These are phyloP conservation scores for Alloplasta piceator DNA, from an alignment of 2,888 invertebrate genomes.

Conservation along the genomic window DNA sequence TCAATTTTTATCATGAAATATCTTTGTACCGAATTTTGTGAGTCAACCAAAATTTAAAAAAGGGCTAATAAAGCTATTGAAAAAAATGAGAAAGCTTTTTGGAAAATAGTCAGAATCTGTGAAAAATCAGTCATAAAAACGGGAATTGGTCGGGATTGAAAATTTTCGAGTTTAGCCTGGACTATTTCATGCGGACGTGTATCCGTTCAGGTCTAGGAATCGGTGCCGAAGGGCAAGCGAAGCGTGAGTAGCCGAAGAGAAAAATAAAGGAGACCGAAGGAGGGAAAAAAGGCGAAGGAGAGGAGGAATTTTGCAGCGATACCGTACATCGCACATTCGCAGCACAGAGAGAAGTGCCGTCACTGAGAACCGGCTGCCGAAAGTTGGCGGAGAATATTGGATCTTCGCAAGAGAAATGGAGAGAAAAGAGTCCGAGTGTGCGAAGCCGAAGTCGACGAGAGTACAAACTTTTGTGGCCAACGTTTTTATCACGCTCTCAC, in stretches of 20 bases:
- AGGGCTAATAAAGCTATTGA: too few relatives aligned
- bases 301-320: too few relatives aligned
- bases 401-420: slow-evolving; percentile 44
- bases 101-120: too few relatives aligned
- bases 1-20: too few relatives aligned
- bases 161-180: too few relatives aligned
- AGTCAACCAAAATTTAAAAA: too few relatives aligned
- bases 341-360: slow-evolving; percentile 5
- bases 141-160: too few relatives aligned
- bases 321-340: too few relatives aligned
- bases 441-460: background rate
- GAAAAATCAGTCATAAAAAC: too few relatives aligned
- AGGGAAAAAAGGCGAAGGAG: slow-evolving; percentile 19
- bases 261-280: slow-evolving; percentile 16
- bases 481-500: slow-evolving; percentile 57
- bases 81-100: too few relatives aligned
- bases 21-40: too few relatives aligned
- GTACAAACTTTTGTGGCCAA: slow-evolving; percentile 46
- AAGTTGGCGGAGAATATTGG: slow-evolving; percentile 62
- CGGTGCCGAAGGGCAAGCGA: slow-evolving; percentile 28
- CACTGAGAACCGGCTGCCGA: slow-evolving; percentile 33
- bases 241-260: slow-evolving; percentile 35
- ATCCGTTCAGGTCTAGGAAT: slow-evolving; percentile 3
- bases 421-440: slow-evolving; percentile 31
- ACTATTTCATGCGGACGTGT: background rate